Evolutionary conservation across 1,140 invertebrate genomes (phyloP), one percentile per base, ranked within the genome.

Genomic region (Caenorhabditis inopinata): DNA sequence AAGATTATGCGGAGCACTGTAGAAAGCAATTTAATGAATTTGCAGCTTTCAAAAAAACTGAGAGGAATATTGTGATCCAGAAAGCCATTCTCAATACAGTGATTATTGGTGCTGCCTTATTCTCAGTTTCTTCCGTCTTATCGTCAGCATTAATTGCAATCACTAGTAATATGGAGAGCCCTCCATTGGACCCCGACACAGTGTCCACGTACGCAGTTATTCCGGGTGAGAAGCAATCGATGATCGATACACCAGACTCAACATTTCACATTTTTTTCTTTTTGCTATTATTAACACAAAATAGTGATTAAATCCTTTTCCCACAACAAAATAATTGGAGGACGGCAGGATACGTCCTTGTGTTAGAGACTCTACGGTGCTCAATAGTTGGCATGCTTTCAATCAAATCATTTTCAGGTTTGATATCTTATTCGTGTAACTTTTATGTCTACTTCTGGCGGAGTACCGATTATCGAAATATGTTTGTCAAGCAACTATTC

Each of bases 371-470:
- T n/a, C n/a, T n/a, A n/a, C n/a, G n/a, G n/a, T n/a, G n/a, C n/a
- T n/a, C n/a, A n/a, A n/a, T n/a, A n/a, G n/a, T n/a, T n/a, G n/a
- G n/a, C n/a, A n/a, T n/a, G n/a, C n/a, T n/a, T n/a, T n/a, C n/a
- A n/a, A n/a, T n/a, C n/a, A n/a, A n/a, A n/a, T n/a, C n/a, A n/a
- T n/a, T 46, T 74, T 12, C 27, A 74, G 73, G 73, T 18, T 42
- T 74, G 11, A 46, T 74, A 1, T 74, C 73, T 14, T 74, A 74
- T n/a, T 74, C 73, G 1, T 74, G 73, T 21, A 74, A 74, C 23
- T 74, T 74, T 29, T 74, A 74, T 48, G 73, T 74, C 11, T 74
- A 74, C n/a, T 74, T 27, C n/a, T 74, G 73, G 73, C 35, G 73
- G 11, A 74, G 73, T 21, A 46, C 42, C 23, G 73, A 74, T 25